These are phyloP conservation scores for Coracopsis vasa DNA, from an alignment of 2,113 vertebrate genomes.

Conservation along the genomic window DNA sequence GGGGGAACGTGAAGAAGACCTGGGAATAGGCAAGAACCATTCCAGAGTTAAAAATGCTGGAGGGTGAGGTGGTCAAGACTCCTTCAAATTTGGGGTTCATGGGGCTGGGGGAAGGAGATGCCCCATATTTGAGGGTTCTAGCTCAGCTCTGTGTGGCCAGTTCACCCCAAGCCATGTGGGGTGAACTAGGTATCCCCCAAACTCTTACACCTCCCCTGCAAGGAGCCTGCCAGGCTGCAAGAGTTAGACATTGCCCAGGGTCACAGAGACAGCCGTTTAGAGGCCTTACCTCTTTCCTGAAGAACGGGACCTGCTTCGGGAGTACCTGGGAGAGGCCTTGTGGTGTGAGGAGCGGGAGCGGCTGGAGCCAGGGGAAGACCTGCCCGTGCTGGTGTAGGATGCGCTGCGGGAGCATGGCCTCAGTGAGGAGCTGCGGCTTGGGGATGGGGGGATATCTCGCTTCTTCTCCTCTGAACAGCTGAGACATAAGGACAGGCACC, in stretches of 20 bases:
- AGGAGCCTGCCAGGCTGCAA: background rate
- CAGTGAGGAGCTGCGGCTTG: constrained; percentile 51
- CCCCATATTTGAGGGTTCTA: background rate
- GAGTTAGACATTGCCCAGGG: background rate
- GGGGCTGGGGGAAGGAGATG: background rate
- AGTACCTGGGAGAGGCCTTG: constrained; percentile 77
- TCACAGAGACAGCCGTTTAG: background rate
- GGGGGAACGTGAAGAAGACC: constrained; percentile 87
- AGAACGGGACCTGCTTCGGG: constrained; percentile 83
- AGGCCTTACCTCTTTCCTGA: constrained; percentile 79
- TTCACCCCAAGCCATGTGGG: background rate
- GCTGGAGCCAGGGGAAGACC: constrained; percentile 77
- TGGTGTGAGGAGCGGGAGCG: constrained; percentile 64
- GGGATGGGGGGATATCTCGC: constrained; percentile 20
- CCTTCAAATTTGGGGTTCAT: background rate
- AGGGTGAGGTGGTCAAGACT: background rate
- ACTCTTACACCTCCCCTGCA: background rate
- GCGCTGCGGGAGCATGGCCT: constrained; percentile 66
- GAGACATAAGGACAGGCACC: constrained; percentile 72
- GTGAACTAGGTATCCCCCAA: background rate
- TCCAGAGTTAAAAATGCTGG: background rate
- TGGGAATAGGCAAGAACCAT: constrained; percentile 39
- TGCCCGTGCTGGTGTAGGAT: constrained; percentile 69
- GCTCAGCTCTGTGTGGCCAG: background rate
- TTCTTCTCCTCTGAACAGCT: constrained; percentile 69